These are phyloP conservation scores for Falco berigora DNA, from an alignment of 2,797 vertebrate genomes.

Conservation along the genomic window DNA sequence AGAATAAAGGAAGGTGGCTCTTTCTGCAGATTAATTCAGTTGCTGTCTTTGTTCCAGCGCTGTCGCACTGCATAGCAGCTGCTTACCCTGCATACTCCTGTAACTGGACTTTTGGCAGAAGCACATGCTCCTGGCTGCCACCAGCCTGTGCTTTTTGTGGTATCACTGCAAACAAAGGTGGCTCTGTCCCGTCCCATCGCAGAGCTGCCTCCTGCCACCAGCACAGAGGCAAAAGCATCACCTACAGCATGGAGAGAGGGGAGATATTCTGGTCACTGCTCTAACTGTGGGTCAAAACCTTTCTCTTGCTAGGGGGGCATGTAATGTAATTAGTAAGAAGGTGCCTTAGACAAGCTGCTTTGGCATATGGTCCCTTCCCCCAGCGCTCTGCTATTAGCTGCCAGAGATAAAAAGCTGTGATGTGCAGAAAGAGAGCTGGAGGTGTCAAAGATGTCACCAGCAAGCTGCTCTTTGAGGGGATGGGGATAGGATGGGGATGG, in stretches of 20 bases:
- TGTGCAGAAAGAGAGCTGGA: not conserved
- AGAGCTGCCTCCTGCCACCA: not conserved
- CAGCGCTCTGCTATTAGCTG: not conserved
- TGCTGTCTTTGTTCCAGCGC: not conserved
- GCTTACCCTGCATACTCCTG: rapidly evolving
- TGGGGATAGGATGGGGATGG: not conserved
- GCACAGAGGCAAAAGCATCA: not conserved
- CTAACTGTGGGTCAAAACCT: not conserved
- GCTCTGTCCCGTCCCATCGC: rapidly evolving
- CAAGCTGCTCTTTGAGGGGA: not conserved
- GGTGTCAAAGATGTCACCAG: conserved; percentile 30
- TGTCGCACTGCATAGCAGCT: not conserved
- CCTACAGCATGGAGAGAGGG: not conserved
- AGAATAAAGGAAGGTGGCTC: not conserved
- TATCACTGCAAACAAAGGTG: not conserved
- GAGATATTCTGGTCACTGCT: not conserved
- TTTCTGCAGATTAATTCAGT: not conserved
- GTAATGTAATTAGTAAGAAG: not conserved
- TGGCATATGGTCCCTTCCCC: conserved; percentile 25
- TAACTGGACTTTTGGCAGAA: not conserved
- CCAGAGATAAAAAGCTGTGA: not conserved
- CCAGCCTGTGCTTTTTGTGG: not conserved
- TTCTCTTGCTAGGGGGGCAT: not conserved
- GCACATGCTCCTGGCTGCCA: not conserved
- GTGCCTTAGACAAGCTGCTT: not conserved